These are phyloP conservation scores for Salmo trutta DNA, from an alignment of 2,797 vertebrate genomes.

Conservation along the genomic window DNA sequence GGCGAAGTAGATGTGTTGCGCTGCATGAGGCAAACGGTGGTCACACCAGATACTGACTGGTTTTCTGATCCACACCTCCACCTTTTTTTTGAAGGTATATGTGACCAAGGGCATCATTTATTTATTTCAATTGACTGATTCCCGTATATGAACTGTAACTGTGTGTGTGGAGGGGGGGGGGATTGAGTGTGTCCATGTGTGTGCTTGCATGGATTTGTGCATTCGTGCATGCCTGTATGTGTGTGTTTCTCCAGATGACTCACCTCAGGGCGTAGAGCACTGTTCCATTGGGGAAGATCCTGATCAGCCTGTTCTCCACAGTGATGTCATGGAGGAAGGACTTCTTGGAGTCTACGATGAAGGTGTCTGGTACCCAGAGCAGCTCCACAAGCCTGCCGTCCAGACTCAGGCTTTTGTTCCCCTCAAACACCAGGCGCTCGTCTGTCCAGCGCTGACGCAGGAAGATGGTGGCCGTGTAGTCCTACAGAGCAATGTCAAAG, in stretches of 20 bases:
- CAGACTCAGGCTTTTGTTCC: constrained; percentile 90
- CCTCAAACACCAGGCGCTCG: constrained; percentile 86
- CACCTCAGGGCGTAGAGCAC: constrained; percentile 89
- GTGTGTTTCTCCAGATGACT: neutral
- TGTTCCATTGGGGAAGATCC: constrained; percentile 92
- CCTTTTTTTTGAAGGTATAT: no score
- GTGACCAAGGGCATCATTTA: no score
- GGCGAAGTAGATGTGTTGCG: no score
- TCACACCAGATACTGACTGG: no score
- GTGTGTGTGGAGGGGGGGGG: no score
- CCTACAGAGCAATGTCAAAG: constrained; percentile 64
- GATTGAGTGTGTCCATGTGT: no score
- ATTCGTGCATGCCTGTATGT: neutral
- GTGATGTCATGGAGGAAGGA: constrained; percentile 93
- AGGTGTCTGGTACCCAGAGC: constrained; percentile 91
- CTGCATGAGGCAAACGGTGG: no score
- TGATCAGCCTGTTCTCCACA: constrained; percentile 90
- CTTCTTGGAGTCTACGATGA: constrained; percentile 92
- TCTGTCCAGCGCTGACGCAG: constrained; percentile 91
- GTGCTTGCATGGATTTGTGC: no score
- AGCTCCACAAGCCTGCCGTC: constrained; percentile 90
- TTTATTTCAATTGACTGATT: no score
- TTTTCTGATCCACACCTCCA: no score
- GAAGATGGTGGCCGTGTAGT: constrained; percentile 93
- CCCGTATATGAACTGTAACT: no score